Conservation (phyloP, 1,140 invertebrate species). For the Pogonognathellus flavescens region DNA sequence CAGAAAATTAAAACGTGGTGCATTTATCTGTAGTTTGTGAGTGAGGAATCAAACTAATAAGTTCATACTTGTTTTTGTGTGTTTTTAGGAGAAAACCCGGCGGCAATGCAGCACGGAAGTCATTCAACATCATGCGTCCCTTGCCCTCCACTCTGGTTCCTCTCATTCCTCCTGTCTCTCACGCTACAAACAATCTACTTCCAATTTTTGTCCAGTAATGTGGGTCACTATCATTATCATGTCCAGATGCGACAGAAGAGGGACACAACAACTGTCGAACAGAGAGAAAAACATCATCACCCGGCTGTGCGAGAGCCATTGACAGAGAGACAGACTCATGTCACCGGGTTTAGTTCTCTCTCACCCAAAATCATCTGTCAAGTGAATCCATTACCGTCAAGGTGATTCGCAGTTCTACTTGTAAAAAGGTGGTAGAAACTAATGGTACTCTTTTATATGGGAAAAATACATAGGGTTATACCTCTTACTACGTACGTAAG, state of each 20-base stretch:
- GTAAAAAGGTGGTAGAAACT: not conserved
- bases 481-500: not conserved
- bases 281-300: slow-evolving; percentile 25
- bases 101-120: slow-evolving; percentile 67
- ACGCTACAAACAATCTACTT: slow-evolving; percentile 61
- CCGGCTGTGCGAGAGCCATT: slow-evolving; percentile 33
- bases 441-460: not conserved
- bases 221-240: slow-evolving; percentile 59
- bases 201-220: slow-evolving; percentile 57
- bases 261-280: slow-evolving; percentile 11
- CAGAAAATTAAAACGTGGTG: not conserved
- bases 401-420: slow-evolving; percentile 38
- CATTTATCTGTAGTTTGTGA: not conserved
- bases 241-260: slow-evolving; percentile 23
- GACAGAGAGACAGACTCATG: not conserved
- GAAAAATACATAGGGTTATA: too few species aligned
- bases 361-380: slow-evolving; percentile 17
- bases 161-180: slow-evolving; percentile 62
- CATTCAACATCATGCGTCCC: slow-evolving; percentile 59
- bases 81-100: slow-evolving; percentile 64
- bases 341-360: not conserved
- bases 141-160: slow-evolving; percentile 61
- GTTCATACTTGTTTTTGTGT: slow-evolving; percentile 21
- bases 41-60: not conserved
- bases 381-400: slow-evolving; percentile 26